Conservation (phyloP, 2,113 vertebrate species). For the Lethenteron camtschaticum region DNA sequence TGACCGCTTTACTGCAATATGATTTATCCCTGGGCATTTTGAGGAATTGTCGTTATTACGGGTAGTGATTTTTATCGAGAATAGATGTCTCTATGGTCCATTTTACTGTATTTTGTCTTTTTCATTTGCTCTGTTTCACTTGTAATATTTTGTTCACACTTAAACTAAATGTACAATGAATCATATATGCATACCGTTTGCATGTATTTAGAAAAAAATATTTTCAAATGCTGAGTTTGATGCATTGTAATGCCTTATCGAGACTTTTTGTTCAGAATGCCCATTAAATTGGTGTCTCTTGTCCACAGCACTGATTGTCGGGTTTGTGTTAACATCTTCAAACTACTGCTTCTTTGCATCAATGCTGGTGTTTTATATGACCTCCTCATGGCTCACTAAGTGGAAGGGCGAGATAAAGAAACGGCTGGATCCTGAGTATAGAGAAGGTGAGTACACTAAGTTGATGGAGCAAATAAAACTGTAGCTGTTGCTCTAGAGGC, state of each 20-base stretch:
- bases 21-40: too few species aligned
- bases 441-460: slow-evolving; percentile 37
- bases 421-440: slow-evolving; percentile 63
- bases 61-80: too few species aligned
- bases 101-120: too few species aligned
- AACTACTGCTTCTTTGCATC: slow-evolving; percentile 78
- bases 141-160: background rate
- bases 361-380: slow-evolving; percentile 60
- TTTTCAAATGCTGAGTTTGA: background rate
- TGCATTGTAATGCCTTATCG: background rate
- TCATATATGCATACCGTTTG: background rate
- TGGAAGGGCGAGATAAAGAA: slow-evolving; percentile 60
- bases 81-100: too few species aligned
- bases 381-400: slow-evolving; percentile 68
- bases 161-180: background rate
- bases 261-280: background rate
- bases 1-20: too few species aligned
- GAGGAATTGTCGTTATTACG: too few species aligned
- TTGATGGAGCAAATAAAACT: background rate
- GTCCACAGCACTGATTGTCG: slow-evolving; percentile 47
- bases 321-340: slow-evolving; percentile 67
- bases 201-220: slow-evolving; percentile 10
- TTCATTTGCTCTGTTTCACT: background rate
- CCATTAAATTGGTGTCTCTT: background rate
- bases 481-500: background rate